Evolutionary conservation across 92 coral and sea anemone genomes (phyloP).

Genomic region (Paragorgia papillata): DNA sequence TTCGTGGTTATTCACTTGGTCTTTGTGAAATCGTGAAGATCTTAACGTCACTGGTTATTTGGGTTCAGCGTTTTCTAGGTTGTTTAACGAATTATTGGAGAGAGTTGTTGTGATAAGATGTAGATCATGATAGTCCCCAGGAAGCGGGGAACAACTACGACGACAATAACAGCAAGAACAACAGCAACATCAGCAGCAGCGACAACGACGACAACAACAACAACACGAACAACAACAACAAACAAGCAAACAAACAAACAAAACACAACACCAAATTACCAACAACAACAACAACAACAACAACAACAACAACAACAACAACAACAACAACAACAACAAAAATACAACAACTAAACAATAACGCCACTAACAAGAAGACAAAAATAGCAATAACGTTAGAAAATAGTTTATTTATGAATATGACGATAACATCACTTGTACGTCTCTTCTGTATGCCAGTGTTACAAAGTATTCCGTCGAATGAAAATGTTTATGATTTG

Average conservation of each 20-base stretch:
- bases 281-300: not conserved
- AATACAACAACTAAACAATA: no score
- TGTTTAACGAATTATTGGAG: no score
- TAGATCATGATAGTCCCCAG: not conserved
- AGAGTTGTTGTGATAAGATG: no score
- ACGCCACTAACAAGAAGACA: no score
- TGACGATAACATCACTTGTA: not conserved
- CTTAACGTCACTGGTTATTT: not conserved
- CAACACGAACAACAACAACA: not conserved
- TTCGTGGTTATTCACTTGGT: not conserved
- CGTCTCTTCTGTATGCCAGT: not conserved
- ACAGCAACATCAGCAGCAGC: not conserved
- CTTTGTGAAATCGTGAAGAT: constrained; percentile 10
- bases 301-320: no score
- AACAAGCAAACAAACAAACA: no score
- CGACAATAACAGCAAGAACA: not conserved
- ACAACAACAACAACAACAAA: no score
- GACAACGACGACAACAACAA: not conserved
- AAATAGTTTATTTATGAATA: no score
- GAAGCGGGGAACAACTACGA: not conserved
- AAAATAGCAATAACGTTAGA: no score
- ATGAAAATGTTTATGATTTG: no score
- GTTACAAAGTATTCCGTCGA: not conserved
- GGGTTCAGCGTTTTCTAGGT: not conserved
- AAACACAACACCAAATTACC: no score